Base-by-base conservation (phyloP, 2,888 invertebrate genomes). In the Cheilosia variabilis region DNA sequence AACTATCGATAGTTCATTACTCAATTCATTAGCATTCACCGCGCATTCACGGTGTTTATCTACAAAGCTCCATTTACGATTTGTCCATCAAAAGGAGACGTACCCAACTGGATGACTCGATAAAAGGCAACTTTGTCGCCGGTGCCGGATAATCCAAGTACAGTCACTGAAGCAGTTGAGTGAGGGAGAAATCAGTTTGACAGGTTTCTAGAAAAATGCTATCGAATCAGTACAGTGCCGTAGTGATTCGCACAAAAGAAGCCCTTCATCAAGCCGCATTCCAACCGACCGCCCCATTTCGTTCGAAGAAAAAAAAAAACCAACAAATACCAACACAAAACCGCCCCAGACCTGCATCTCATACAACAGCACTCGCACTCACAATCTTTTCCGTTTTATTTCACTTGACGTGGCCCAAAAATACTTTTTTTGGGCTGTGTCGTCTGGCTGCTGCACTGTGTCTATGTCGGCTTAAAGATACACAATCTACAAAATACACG, bases 251-350 rank as follows among this genome's bases (percentile, higher is more conserved):
- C 45, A 45, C 17, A 45, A 17, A 13, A 50, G 50, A 50, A 60
- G 71, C 60, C 58, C n/a, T 72, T 52, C 34, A 37, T 13, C 52
- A 52, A 71, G 37, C 47, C 50, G 57, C 69, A 69, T 55, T 69
- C 22, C 31, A 24, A 47, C 47, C 69, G 27, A 27, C 43, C 24
- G 24, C n/a, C 22, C 41, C 13, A 31, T 37, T 22, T 43, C 22
- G 22, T 19, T 19, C 15, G 34, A 31, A 15, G 13, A 0, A 31
- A 37, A 22, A n/a, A 52, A 37, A 10, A 24, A 37, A 65, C 22
- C 2, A 19, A 34, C 2, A 19, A 34, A 17, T 31, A 63, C n/a
- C 9, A 9, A 37, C 37, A 13, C 13, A 22, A 37, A 60, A n/a
- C 41, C 62, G 41, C 62, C 62, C 62, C 52, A 53, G 73, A 55